phyloP scores from a whole-genome alignment of 2,113 vertebrate genomes.

The Castor canadensis region DNA sequence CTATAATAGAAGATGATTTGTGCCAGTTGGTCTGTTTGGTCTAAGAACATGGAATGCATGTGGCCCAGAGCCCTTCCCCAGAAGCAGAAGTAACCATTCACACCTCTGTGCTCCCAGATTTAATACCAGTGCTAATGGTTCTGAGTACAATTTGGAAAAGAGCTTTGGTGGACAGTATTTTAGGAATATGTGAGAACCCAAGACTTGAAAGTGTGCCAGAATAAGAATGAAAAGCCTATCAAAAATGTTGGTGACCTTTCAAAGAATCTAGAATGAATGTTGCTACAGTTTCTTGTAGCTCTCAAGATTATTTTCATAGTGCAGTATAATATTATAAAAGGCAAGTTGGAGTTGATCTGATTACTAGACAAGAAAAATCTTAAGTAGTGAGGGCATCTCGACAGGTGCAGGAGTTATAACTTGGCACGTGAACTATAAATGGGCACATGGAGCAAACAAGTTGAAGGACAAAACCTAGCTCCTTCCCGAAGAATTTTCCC shows the following conservation, averaged over 20 bases:
- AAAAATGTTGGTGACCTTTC: conserved; percentile 60
- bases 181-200: conserved; percentile 56
- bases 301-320: not conserved
- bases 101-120: not conserved
- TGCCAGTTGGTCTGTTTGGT: not conserved
- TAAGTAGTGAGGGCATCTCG: not conserved
- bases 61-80: no score
- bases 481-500: conserved; percentile 60
- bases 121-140: not conserved
- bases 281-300: conserved; percentile 32
- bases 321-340: not conserved
- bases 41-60: not conserved
- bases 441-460: conserved; percentile 37
- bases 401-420: not conserved
- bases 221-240: conserved; percentile 15
- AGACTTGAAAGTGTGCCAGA: conserved; percentile 40
- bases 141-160: not conserved
- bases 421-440: not conserved
- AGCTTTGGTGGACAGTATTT: not conserved
- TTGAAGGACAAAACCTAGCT: conserved; percentile 12
- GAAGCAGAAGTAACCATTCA: not conserved
- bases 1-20: not conserved
- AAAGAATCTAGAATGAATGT: conserved; percentile 29
- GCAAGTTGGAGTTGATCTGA: not conserved
- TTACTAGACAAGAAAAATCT: not conserved